These are phyloP conservation scores for Cochlearius cochlearius DNA, from an alignment of 2,113 vertebrate genomes.

Conservation along the genomic window DNA sequence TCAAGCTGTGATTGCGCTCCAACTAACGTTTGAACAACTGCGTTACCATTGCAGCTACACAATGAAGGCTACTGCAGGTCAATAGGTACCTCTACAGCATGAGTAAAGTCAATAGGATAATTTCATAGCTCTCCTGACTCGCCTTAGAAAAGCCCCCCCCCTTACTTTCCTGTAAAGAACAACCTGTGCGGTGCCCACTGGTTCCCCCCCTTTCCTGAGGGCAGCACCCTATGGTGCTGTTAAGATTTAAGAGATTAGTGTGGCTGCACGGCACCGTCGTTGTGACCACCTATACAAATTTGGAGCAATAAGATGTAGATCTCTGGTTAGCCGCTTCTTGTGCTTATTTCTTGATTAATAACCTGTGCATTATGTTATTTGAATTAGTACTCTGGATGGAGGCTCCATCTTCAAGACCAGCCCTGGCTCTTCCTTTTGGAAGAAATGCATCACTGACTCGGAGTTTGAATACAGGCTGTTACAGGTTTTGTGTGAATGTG, in stretches of 20 bases:
- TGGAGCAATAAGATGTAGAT: background rate
- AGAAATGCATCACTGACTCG: background rate
- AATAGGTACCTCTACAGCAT: background rate
- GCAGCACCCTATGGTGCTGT: background rate
- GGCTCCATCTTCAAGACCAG: background rate
- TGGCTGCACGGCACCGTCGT: background rate
- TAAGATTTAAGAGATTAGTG: background rate
- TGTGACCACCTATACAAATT: rapidly evolving
- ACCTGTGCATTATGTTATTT: background rate
- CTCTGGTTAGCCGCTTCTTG: background rate
- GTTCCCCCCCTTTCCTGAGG: no score
- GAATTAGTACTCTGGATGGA: background rate
- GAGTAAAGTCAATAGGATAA: background rate
- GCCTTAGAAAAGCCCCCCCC: background rate
- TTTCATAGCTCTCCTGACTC: background rate
- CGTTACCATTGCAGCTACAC: background rate
- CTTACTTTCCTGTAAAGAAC: background rate
- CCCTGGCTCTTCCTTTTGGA: background rate
- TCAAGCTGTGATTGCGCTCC: background rate
- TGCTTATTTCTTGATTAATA: background rate
- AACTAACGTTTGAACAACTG: background rate
- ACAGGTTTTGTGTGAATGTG: background rate
- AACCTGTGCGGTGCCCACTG: background rate
- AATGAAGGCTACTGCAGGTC: background rate
- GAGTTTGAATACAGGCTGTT: background rate